Evolutionary conservation across 1,140 invertebrate species (phyloP).

Genomic region (Trialeurodes vaporariorum): DNA sequence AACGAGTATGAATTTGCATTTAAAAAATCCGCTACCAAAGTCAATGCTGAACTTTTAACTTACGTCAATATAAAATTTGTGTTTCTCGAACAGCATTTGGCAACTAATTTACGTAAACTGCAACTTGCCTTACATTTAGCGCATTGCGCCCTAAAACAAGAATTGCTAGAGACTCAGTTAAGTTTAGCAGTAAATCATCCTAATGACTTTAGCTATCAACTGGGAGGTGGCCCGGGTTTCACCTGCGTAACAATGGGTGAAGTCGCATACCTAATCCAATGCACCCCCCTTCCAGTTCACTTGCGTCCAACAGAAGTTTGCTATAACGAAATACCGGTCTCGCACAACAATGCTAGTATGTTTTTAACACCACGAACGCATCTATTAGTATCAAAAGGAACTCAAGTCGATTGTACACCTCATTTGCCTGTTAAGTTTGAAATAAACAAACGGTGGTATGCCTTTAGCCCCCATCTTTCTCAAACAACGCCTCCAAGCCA

Average conservation of each 20-base stretch:
- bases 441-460: not conserved
- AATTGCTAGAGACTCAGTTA: conserved; percentile 1
- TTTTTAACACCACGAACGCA: not conserved
- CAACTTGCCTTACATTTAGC: not conserved
- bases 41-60: not conserved
- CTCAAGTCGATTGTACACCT: not conserved
- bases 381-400: not conserved
- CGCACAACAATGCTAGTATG: not conserved
- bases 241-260: not conserved
- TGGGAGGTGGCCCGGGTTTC: not conserved
- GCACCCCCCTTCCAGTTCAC: not conserved
- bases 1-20: not conserved
- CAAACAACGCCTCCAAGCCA: not conserved
- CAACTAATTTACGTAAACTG: not conserved
- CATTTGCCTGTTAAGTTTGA: not conserved
- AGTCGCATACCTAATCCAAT: not conserved
- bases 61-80: not conserved
- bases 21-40: not conserved
- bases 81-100: not conserved
- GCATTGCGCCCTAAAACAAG: not conserved
- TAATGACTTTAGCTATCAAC: not conserved
- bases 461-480: not conserved
- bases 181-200: not conserved
- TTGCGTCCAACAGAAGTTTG: not conserved
- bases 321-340: conserved; percentile 2